Percentiles rank a stretch among this genome's conserved stretches.
phyloP scores from a whole-genome alignment of 2,797 vertebrate genomes.

The Sparidentex hasta region DNA sequence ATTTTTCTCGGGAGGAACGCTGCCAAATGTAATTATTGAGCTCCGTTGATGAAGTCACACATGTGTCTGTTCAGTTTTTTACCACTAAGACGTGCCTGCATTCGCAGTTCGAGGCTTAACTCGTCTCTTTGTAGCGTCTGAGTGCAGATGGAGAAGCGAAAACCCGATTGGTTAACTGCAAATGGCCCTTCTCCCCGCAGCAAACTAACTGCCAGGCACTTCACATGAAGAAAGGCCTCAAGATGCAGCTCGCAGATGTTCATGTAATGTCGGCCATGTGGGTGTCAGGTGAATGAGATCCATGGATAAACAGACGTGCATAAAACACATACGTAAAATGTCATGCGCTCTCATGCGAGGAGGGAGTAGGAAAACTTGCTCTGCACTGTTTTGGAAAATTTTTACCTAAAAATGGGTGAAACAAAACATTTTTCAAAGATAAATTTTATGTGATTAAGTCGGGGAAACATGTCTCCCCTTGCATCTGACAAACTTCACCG shows the following conservation, averaged over 20 bases:
- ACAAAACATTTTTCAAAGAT: not conserved
- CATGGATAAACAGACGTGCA: conserved; percentile 67
- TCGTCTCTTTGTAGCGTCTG: conserved; percentile 60
- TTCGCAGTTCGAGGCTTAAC: conserved; percentile 67
- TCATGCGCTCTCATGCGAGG: conserved; percentile 19
- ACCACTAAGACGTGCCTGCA: conserved; percentile 45
- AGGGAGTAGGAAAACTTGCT: conserved; percentile 16
- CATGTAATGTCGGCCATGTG: conserved; percentile 78
- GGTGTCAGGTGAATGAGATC: conserved; percentile 79
- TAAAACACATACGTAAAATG: conserved; percentile 58
- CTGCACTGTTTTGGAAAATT: not conserved
- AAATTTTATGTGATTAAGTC: not conserved
- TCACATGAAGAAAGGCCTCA: conserved; percentile 79
- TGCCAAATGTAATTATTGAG: conserved; percentile 12
- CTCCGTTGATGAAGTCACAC: conserved; percentile 30
- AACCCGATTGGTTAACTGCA: conserved; percentile 76
- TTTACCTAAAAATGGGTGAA: not conserved
- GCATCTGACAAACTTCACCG: not conserved
- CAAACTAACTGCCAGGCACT: conserved; percentile 82
- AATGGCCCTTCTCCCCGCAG: conserved; percentile 73
- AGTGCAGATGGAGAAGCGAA: conserved; percentile 77
- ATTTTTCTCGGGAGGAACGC: conserved; percentile 15
- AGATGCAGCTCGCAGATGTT: conserved; percentile 84
- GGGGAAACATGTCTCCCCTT: not conserved
- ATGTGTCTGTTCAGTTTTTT: conserved; percentile 22